Evolutionary conservation across 2,888 invertebrate species (phyloP).

Genomic region (Fragum sueziense): DNA sequence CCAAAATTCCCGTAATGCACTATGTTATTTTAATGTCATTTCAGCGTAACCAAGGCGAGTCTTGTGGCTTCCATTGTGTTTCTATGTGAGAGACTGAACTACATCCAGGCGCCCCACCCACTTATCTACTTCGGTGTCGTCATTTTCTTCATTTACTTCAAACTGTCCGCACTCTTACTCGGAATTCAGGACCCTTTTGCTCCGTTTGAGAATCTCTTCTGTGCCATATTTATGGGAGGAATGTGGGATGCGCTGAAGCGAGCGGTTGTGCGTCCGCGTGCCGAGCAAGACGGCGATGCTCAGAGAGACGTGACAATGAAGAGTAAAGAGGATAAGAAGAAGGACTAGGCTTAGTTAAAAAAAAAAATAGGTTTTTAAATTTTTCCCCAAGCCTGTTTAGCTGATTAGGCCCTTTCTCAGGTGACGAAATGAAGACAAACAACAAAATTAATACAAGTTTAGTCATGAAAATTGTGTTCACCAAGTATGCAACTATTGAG

Average conservation of each 20-base stretch:
- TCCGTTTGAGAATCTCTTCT: slow-evolving; percentile 99
- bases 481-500: too few species aligned
- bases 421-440: too few species aligned
- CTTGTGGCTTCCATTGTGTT: slow-evolving; percentile 97
- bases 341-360: slow-evolving; percentile 68
- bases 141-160: slow-evolving; percentile 98
- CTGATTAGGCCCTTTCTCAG: too few species aligned
- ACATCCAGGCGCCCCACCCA: slow-evolving; percentile 97
- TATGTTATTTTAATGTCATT: slow-evolving; percentile 77
- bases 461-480: too few species aligned
- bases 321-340: slow-evolving; percentile 78
- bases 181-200: slow-evolving; percentile 99
- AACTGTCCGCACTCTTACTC: slow-evolving; percentile 96
- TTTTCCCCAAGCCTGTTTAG: too few species aligned
- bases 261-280: slow-evolving; percentile 86
- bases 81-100: slow-evolving; percentile 97
- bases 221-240: slow-evolving; percentile 94
- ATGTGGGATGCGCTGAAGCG: slow-evolving; percentile 98
- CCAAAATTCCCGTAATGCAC: too few species aligned
- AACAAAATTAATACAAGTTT: neutral
- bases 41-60: slow-evolving; percentile 97
- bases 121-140: slow-evolving; percentile 98
- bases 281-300: slow-evolving; percentile 68
- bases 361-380: neutral
- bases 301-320: slow-evolving; percentile 72